phyloP scores from a whole-genome alignment of 2,113 vertebrate species.

The Pterophyllum scalare region DNA sequence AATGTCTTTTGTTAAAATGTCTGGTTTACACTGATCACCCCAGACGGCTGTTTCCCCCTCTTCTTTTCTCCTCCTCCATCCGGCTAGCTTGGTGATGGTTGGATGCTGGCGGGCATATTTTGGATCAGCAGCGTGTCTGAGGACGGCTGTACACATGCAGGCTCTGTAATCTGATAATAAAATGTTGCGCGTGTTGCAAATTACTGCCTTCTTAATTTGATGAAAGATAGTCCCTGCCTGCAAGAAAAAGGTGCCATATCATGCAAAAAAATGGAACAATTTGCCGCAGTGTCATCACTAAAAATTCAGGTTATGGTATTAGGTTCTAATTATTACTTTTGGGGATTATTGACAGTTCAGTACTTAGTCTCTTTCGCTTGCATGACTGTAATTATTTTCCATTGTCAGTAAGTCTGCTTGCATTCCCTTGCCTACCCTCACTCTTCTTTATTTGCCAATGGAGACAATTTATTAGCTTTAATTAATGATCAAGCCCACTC shows the following conservation, averaged over 20 bases:
- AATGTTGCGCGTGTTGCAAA: conserved; percentile 43
- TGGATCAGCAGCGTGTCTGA: neutral
- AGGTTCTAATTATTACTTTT: conserved; percentile 23
- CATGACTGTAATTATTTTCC: conserved; percentile 31
- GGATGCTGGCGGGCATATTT: conserved; percentile 9
- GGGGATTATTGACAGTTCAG: conserved; percentile 12
- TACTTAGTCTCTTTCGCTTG: neutral
- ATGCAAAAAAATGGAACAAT: conserved; percentile 1
- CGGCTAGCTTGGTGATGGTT: neutral
- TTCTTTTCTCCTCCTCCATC: neutral
- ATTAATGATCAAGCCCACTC: conserved; percentile 58
- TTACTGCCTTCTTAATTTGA: conserved; percentile 49
- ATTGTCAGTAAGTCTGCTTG: conserved; percentile 5
- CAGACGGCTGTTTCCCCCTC: neutral
- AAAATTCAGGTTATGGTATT: conserved; percentile 3
- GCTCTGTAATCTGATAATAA: conserved; percentile 61
- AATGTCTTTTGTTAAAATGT: neutral
- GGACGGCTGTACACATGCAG: neutral
- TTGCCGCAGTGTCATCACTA: neutral
- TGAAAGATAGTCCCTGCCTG: conserved; percentile 12
- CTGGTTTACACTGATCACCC: conserved; percentile 28
- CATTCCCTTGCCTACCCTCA: conserved; percentile 7
- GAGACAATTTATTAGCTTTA: conserved; percentile 61
- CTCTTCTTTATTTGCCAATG: conserved; percentile 40
- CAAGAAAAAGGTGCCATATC: neutral